Evolutionary conservation across 2,797 vertebrate genomes (phyloP), one percentile per base, ranked within the genome.

Genomic region (Spinibarbus caldwelli): DNA sequence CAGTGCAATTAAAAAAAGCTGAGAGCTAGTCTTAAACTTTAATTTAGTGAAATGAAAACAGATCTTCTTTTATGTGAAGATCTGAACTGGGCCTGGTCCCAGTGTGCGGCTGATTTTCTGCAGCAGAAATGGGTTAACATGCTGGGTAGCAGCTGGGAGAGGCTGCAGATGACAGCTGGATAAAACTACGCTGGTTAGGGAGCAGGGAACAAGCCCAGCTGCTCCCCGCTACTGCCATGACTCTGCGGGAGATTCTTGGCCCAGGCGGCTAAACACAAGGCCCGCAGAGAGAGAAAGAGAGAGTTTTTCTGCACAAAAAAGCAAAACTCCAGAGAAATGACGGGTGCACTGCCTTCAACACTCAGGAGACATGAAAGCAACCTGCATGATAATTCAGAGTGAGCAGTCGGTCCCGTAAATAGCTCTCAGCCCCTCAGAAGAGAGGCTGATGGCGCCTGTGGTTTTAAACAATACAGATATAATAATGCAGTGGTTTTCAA

Each of bases 81-180:
- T 75, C 26, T n/a, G 54, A 80, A 71, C 73, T 52, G 36, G 52
- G 71, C 49, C 79, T 70, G 82, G 84, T 87, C 87, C 87, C 82
- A 85, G 62, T 38, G 38, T 34, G 67, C 73, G 38, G 38, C 29
- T 43, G 77, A 79, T 62, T 82, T 71, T 82, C 49, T 31, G 11
- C 31, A 52, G 31, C 21, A 71, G 89, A 89, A 88, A 86, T 89
- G 80, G 84, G 88, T 88, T 87, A 85, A 83, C 84, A 84, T 84
- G 64, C 68, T 59, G 83, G 89, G 91, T 81, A 90, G 93, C 95
- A 95, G 93, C 94, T 95, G 94, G 93, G 94, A 93, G 89, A 85
- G 68, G 54, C 76, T 92, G 91, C 94, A 95, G 93, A 95, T 94
- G 94, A 95, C 95, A 96, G 94, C 95, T 95, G 95, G 92, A 94